Conservation (phyloP, 35 echinoderm and acorn worm species). For the Heliocidaris erythrogramma region DNA sequence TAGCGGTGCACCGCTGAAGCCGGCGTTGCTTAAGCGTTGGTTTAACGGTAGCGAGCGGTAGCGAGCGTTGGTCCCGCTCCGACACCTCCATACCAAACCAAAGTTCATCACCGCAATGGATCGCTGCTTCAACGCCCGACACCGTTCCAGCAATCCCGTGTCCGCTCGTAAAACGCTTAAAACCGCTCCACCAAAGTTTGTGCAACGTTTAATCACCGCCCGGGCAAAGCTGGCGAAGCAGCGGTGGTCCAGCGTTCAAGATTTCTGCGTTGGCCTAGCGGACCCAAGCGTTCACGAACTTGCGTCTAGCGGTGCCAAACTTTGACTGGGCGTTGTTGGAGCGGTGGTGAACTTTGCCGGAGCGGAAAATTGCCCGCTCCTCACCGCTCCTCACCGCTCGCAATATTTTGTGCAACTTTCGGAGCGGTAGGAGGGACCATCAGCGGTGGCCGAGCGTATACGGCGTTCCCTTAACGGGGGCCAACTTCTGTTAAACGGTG, state of each 20-base stretch:
- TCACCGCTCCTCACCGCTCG: background rate
- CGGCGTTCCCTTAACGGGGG: background rate
- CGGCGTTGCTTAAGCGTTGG: slow-evolving; percentile 31
- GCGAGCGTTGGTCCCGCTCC: background rate
- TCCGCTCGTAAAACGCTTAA: slow-evolving; percentile 20
- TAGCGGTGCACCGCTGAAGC: slow-evolving; percentile 43
- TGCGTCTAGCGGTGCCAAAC: slow-evolving; percentile 40
- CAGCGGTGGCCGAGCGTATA: background rate
- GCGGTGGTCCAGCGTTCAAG: slow-evolving; percentile 32
- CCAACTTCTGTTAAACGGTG: background rate
- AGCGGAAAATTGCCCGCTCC: slow-evolving; percentile 31
- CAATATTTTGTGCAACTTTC: slow-evolving; percentile 36
- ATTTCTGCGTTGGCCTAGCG: slow-evolving; percentile 36
- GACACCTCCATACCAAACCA: slow-evolving; percentile 27
- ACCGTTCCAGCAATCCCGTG: slow-evolving; percentile 30
- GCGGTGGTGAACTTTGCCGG: slow-evolving; percentile 33
- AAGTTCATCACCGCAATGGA: slow-evolving; percentile 33
- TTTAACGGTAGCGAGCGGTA: slow-evolving; percentile 29
- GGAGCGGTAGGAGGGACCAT: background rate
- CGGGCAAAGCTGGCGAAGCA: slow-evolving; percentile 35
- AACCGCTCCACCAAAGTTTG: slow-evolving; percentile 29
- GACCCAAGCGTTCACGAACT: slow-evolving; percentile 25
- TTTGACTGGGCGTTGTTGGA: slow-evolving; percentile 34
- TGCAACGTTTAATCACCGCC: slow-evolving; percentile 39
- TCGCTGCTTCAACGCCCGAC: slow-evolving; percentile 36